These are phyloP conservation scores for Gonocerus acuteangulatus DNA, from an alignment of 2,888 invertebrate species.

Conservation along the genomic window DNA sequence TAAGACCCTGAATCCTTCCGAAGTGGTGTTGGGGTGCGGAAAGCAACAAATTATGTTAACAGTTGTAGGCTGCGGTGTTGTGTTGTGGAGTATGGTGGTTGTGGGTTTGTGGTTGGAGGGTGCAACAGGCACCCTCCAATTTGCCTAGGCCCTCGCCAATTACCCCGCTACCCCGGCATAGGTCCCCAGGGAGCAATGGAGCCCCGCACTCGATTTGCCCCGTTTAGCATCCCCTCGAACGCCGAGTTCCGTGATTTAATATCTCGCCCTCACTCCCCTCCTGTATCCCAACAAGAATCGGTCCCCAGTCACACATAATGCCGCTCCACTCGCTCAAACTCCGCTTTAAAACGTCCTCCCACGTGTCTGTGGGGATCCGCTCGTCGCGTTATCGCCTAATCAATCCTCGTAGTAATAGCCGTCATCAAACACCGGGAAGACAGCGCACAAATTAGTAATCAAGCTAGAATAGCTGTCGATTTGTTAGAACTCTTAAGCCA, in stretches of 20 bases:
- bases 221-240: slow-evolving; percentile 14
- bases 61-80: too few species aligned
- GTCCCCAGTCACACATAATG: slow-evolving; percentile 22
- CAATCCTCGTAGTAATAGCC: background rate
- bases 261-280: slow-evolving; percentile 3
- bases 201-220: slow-evolving; percentile 8
- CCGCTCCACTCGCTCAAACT: slow-evolving; percentile 7
- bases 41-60: too few species aligned
- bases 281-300: slow-evolving; percentile 11
- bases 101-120: background rate
- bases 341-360: background rate
- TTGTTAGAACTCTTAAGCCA: too few species aligned
- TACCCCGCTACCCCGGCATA: slow-evolving; percentile 9
- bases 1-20: too few species aligned
- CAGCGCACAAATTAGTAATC: too few species aligned
- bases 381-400: background rate
- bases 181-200: slow-evolving; percentile 2
- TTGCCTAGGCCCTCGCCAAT: slow-evolving; percentile 14
- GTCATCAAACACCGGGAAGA: background rate
- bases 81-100: background rate
- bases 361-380: too few species aligned
- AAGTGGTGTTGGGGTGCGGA: too few species aligned
- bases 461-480: too few species aligned
- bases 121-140: slow-evolving; percentile 18
- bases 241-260: slow-evolving; percentile 4